Evolutionary conservation across 1,140 invertebrate genomes (phyloP), one percentile per base, ranked within the genome.

Genomic region (Luehdorfia chinensis): DNA sequence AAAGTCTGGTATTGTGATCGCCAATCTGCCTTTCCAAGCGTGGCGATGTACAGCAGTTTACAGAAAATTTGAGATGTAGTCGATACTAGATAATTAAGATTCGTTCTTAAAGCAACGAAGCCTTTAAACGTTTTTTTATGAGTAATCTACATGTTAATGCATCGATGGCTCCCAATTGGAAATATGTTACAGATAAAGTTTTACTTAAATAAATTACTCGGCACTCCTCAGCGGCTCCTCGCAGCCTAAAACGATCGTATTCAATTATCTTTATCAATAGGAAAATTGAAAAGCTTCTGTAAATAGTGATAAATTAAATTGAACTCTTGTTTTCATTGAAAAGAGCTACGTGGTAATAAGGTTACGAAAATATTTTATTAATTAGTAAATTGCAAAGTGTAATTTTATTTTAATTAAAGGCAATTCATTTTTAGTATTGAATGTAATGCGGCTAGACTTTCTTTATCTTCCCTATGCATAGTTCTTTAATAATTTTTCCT

Each of bases 221-320:
- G 18, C 27, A 30, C 25, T 30, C 14, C 8, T 43, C 39, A 30
- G 39, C 27, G 15, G 16, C n/a, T 43, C 14, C 15, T 30, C 27
- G 18, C 15, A 25, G 11, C 23, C 25, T 30, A 30, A 15, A 43
- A 43, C 37, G 28, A 43, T 28, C 25, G 27, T 14, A 43, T 43
- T 43, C 39, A 43, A 43, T 43, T 43, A 43, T 16, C 16, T 14
- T 43, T 30, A 43, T 43, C 39, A 43, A 30, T 43, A 12, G 39
- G 23, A 43, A 43, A 43, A 25, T 27, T 15, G 8, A 43, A 43
- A 7, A 18, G 8, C 6, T 21, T 39, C 13, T 21, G 21, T 27
- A 27, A 21, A 25, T n/a, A 14, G 12, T 2, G 23, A 1, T n/a
- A 6, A 7, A 27, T 6, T 27, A 27, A 27, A n/a, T 27, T n/a